phyloP scores from a whole-genome alignment of 2,113 vertebrate genomes.

The Cercopithecus mona region DNA sequence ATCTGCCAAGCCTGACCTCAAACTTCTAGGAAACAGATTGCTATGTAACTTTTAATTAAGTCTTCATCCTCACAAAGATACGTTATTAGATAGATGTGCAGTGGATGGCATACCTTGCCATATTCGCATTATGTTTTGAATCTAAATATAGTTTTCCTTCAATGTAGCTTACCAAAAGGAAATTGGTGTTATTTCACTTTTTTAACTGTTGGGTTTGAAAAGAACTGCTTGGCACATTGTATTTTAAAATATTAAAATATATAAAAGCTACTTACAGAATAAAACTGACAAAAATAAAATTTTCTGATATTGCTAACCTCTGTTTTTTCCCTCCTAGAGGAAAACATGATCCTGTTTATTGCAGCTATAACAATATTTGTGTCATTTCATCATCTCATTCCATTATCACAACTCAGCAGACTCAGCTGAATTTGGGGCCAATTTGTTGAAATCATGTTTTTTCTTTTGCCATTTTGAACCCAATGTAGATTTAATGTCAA shows the following conservation, averaged over 20 bases:
- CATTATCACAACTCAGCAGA: conserved; percentile 20
- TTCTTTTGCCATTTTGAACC: not conserved
- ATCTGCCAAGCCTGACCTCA: conserved; percentile 41
- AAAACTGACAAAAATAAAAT: conserved; percentile 28
- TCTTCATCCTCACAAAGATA: conserved; percentile 34
- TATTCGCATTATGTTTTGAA: conserved; percentile 9
- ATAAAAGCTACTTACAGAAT: not conserved
- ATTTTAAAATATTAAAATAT: conserved; percentile 48
- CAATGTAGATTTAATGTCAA: not conserved
- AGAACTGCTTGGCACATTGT: not conserved
- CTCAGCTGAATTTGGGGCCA: not conserved
- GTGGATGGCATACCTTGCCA: not conserved
- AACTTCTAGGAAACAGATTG: conserved; percentile 35
- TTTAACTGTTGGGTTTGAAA: not conserved
- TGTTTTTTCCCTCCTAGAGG: not conserved
- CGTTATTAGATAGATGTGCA: not conserved
- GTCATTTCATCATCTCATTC: not conserved
- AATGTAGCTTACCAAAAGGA: not conserved
- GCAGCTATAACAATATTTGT: conserved; percentile 44
- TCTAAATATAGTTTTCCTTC: not conserved
- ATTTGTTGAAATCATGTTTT: not conserved
- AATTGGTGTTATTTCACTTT: not conserved
- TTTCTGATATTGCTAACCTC: conserved; percentile 37
- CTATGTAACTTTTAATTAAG: conserved; percentile 49
- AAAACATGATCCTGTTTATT: conserved; percentile 48